phyloP scores from a whole-genome alignment of 2,888 invertebrate genomes.

The Choreutis nemorana region DNA sequence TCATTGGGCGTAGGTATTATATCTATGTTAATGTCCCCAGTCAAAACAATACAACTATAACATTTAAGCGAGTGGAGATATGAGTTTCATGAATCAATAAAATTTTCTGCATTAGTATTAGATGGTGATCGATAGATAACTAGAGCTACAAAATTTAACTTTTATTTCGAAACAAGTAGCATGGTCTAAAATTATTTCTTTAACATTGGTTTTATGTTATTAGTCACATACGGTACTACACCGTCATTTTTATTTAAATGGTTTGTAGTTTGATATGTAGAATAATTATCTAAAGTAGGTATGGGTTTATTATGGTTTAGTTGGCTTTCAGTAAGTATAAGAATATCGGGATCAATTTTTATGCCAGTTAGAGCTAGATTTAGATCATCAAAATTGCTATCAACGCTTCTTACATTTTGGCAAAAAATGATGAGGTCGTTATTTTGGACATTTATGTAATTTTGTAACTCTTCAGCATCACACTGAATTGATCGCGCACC shows the following conservation, averaged over 20 bases:
- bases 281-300: neutral
- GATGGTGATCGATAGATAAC: slow-evolving; percentile 1
- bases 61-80: slow-evolving; percentile 1
- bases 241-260: slow-evolving; percentile 3
- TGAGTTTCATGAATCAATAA: neutral
- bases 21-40: slow-evolving; percentile 3
- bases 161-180: slow-evolving; percentile 1
- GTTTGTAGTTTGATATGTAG: neutral
- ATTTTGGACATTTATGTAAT: neutral
- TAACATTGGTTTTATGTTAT: neutral
- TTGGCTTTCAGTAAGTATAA: no score
- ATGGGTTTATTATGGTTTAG: slow-evolving; percentile 2
- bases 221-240: neutral
- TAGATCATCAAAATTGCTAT: slow-evolving; percentile 7
- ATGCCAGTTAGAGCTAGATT: neutral
- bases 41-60: neutral
- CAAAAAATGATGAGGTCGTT: slow-evolving; percentile 1
- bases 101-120: neutral
- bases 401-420: slow-evolving; percentile 5
- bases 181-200: neutral
- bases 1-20: neutral
- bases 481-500: slow-evolving; percentile 3
- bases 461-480: slow-evolving; percentile 4
- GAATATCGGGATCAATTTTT: no score
- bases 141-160: neutral